phyloP scores from a whole-genome alignment of 1,140 invertebrate genomes.

The Nephila pilipes region DNA sequence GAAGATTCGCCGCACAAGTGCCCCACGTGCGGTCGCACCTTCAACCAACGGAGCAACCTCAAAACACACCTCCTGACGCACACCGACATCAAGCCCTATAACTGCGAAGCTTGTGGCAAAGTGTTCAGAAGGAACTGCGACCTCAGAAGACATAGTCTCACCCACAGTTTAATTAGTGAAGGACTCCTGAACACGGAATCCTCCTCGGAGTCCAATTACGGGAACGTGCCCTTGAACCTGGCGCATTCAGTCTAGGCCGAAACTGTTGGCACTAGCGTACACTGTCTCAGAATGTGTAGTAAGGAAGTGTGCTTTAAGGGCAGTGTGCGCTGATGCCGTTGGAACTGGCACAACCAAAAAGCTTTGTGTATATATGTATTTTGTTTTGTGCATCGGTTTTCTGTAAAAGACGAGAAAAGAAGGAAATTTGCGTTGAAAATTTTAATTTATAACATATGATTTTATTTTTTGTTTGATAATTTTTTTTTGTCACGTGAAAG shows the following conservation, averaged over 20 bases:
- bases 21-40: conserved; percentile 88
- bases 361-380: too few relatives aligned
- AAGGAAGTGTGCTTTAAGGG: too few relatives aligned
- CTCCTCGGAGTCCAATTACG: conserved; percentile 12
- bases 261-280: not conserved
- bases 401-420: too few relatives aligned
- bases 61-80: conserved; percentile 96
- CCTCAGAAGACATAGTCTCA: conserved; percentile 87
- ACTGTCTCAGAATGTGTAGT: too few relatives aligned
- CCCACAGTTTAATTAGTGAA: conserved; percentile 86
- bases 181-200: conserved; percentile 36
- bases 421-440: too few relatives aligned
- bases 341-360: too few relatives aligned
- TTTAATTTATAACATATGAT: too few relatives aligned
- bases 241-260: conserved; percentile 32
- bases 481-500: too few relatives aligned
- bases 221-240: conserved; percentile 53
- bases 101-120: conserved; percentile 81
- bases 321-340: too few relatives aligned
- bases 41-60: conserved; percentile 93
- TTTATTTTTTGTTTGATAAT: too few relatives aligned
- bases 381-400: too few relatives aligned
- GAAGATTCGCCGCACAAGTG: conserved; percentile 94
- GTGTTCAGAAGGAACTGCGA: conserved; percentile 80
- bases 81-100: conserved; percentile 93